Base-by-base conservation (phyloP, 2,797 vertebrate species). In the Sparidentex hasta region DNA sequence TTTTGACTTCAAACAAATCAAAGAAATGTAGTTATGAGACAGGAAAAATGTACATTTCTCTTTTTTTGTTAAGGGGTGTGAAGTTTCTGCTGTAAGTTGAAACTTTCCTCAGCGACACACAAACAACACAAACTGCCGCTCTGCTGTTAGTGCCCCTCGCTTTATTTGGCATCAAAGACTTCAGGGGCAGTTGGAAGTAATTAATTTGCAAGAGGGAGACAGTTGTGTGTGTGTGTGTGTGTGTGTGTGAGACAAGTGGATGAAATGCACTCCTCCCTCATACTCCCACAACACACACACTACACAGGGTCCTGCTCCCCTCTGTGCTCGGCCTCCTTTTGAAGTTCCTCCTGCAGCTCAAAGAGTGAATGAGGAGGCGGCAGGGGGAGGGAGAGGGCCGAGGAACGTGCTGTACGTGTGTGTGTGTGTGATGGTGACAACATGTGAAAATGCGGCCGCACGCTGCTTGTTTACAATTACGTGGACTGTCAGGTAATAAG, bases 171-270 rank as follows among this genome's bases (percentile, higher is more conserved):
- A 71, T 78, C 74, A 79, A 88, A 86, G 74, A 27, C 62, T 80
- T 43, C 4, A 27, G 64, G 59, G 61, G 67, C 74, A 78, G 77
- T 86, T 90, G 83, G 85, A 82, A 84, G 81, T 80, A 69, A 90
- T 90, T 82, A 50, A 87, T 89, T 85, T 82, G 66, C 46, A 65
- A 65, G 61, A 69, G 64, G 47, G 72, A 80, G 65, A 66, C 33
- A 33, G 23, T 50, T 27, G 57, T 71, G 61, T 56, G 16, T 46
- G 41, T 27, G 63, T 33, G 57, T 68, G 61, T 41, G 71, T 70
- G 61, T 51, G 67, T 56, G 54, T 41, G 55, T 61, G 55, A 2
- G 66, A 85, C 59, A 73, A 84, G 73, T 43, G 48, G 46, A 74
- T 69, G 80, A 71, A 85, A 81, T 81, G 75, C n/a, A 78, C 62